Evolutionary conservation across 2,113 vertebrate genomes (phyloP).

Genomic region (Sinocyclocheilus anophthalmus): DNA sequence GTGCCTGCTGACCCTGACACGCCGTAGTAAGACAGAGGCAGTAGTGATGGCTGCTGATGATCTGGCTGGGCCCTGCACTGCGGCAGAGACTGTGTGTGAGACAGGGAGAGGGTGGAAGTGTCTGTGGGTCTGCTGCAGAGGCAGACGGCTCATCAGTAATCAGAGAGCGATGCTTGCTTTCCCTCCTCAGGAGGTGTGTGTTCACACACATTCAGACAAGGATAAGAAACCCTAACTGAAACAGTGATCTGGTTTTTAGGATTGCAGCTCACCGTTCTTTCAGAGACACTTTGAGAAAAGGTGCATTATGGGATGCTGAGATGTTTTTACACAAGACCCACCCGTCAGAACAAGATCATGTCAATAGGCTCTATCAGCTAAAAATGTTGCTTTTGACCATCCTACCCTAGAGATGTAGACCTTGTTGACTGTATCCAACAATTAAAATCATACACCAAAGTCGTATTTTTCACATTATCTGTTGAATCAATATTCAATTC

Average conservation of each 20-base stretch:
- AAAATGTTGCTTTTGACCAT: not conserved
- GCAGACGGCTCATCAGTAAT: slow-evolving; percentile 69
- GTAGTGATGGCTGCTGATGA: slow-evolving; percentile 62
- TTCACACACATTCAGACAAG: not conserved
- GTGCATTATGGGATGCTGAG: not conserved
- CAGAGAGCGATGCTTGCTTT: slow-evolving; percentile 59
- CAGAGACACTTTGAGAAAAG: not conserved
- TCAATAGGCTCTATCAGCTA: not conserved
- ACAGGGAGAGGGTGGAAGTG: slow-evolving; percentile 33
- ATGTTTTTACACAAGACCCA: slow-evolving; percentile 14
- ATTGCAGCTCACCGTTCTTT: slow-evolving; percentile 26
- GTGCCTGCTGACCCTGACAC: not conserved
- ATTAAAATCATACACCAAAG: not conserved
- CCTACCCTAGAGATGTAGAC: not conserved
- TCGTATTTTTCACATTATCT: not conserved
- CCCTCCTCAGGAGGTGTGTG: slow-evolving; percentile 54
- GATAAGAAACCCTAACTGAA: not conserved
- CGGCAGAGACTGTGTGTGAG: slow-evolving; percentile 67
- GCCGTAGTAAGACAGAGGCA: slow-evolving; percentile 7
- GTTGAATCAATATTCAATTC: not conserved
- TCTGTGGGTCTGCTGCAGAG: slow-evolving; percentile 61
- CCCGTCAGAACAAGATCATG: slow-evolving; percentile 4
- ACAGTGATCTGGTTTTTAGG: slow-evolving; percentile 24
- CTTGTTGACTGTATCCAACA: not conserved
- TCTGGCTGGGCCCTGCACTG: slow-evolving; percentile 74